Conservation (phyloP, 2,113 vertebrate species). For the Scytalopus superciliaris region DNA sequence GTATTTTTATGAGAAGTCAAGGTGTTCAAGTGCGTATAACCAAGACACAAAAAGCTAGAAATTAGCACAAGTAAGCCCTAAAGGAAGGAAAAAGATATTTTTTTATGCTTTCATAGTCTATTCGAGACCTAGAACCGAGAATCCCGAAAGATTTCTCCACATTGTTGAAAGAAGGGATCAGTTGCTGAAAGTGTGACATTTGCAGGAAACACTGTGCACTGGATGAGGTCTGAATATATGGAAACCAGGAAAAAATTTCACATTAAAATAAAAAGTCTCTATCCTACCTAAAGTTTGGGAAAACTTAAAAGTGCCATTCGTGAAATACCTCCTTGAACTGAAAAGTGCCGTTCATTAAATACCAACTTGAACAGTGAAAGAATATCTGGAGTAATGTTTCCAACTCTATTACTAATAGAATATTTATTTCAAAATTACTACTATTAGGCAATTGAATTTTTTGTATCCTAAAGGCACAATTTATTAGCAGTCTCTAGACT, state of each 20-base stretch:
- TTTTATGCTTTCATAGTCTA: background rate
- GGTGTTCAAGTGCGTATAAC: background rate
- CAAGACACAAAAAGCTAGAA: background rate
- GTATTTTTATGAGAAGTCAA: background rate
- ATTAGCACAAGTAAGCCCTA: background rate
- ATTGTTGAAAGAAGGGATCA: background rate
- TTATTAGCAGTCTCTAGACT: background rate
- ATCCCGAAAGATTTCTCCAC: background rate
- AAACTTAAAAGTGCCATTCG: background rate
- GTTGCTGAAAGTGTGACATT: background rate
- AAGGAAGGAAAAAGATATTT: background rate
- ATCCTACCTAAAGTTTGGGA: background rate
- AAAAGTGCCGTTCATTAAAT: background rate
- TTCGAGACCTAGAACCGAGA: background rate
- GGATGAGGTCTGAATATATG: background rate
- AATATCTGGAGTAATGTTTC: background rate
- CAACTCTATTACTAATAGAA: background rate
- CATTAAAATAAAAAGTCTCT: background rate
- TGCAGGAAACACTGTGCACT: background rate
- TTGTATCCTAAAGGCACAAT: background rate
- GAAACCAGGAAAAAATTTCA: background rate
- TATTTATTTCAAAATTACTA: slow-evolving; percentile 7
- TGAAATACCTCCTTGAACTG: background rate
- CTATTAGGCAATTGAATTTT: background rate
- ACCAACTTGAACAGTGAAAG: background rate